Evolutionary conservation across 2,888 invertebrate species (phyloP).

Genomic region (Nemoura dubitans): DNA sequence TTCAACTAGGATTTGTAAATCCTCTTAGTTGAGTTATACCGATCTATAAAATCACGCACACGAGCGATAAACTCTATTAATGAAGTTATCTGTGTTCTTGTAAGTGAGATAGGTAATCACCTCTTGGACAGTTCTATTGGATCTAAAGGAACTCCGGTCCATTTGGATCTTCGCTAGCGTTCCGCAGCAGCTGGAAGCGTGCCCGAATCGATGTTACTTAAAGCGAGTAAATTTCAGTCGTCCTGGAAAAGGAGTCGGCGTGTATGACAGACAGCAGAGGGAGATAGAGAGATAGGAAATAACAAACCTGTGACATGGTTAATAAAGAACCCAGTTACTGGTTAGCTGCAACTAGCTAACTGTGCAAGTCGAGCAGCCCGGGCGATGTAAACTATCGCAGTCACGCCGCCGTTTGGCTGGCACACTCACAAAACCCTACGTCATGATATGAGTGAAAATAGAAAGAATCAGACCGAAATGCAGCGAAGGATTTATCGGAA

Average conservation of each 20-base stretch:
- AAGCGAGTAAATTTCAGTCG: constrained; percentile 21
- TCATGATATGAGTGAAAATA: constrained; percentile 26
- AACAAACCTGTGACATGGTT: constrained; percentile 27
- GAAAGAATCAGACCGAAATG: constrained; percentile 25
- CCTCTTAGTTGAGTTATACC: constrained; percentile 17
- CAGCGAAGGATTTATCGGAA: constrained; percentile 1
- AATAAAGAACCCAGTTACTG: constrained; percentile 9
- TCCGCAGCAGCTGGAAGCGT: constrained; percentile 13
- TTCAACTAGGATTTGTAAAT: neutral
- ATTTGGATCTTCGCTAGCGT: constrained; percentile 7
- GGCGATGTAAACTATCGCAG: neutral
- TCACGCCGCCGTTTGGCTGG: constrained; percentile 8
- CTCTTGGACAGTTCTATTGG: constrained; percentile 21
- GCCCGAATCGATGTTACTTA: constrained; percentile 41
- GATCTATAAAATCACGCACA: constrained; percentile 25
- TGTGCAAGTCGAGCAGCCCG: neutral
- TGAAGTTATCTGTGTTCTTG: constrained; percentile 36
- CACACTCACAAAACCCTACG: constrained; percentile 9
- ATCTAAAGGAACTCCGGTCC: constrained; percentile 23
- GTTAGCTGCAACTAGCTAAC: neutral
- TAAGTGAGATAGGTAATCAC: constrained; percentile 37
- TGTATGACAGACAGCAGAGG: constrained; percentile 33
- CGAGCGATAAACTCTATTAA: constrained; percentile 35
- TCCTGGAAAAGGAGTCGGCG: constrained; percentile 17
- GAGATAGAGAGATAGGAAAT: neutral